Evolutionary conservation across 2,113 vertebrate genomes (phyloP).

Genomic region (Oncorhynchus nerka): DNA sequence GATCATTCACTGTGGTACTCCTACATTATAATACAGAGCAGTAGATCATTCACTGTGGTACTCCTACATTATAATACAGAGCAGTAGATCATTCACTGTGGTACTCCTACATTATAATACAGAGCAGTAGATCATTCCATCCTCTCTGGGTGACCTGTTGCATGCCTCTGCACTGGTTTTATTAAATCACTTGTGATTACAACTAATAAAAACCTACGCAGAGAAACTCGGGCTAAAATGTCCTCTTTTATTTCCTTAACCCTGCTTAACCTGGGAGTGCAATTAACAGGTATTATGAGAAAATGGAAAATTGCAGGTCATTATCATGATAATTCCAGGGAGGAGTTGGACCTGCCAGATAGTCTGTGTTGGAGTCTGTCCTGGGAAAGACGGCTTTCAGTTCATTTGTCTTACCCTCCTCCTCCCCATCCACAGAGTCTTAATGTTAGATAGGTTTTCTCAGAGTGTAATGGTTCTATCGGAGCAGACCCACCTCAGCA

Average conservation of each 20-base stretch:
- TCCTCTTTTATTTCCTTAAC: constrained; percentile 70
- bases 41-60: constrained; percentile 12
- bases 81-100: constrained; percentile 6
- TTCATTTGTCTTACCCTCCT: constrained; percentile 55
- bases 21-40: constrained; percentile 27
- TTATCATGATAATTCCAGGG: constrained; percentile 73
- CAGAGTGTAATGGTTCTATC: too few species aligned
- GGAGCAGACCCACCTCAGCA: constrained; percentile 42
- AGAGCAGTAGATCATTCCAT: constrained; percentile 11
- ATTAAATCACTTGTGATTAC: constrained; percentile 59
- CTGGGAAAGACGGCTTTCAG: constrained; percentile 47
- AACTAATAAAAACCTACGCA: constrained; percentile 49
- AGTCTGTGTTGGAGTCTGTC: constrained; percentile 47
- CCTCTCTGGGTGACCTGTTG: too few species aligned
- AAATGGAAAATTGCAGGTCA: constrained; percentile 72
- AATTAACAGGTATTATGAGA: constrained; percentile 72
- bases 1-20: constrained; percentile 19
- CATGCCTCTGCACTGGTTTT: constrained; percentile 48
- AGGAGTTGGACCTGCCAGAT: constrained; percentile 50
- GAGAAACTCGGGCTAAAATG: constrained; percentile 50
- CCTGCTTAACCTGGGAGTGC: constrained; percentile 48
- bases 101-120: constrained; percentile 32
- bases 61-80: constrained; percentile 31
- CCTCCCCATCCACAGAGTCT: constrained; percentile 33
- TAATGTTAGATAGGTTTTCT: constrained; percentile 52